These are phyloP conservation scores for Tiliqua scincoides DNA, from an alignment of 2,113 vertebrate species.

Conservation along the genomic window DNA sequence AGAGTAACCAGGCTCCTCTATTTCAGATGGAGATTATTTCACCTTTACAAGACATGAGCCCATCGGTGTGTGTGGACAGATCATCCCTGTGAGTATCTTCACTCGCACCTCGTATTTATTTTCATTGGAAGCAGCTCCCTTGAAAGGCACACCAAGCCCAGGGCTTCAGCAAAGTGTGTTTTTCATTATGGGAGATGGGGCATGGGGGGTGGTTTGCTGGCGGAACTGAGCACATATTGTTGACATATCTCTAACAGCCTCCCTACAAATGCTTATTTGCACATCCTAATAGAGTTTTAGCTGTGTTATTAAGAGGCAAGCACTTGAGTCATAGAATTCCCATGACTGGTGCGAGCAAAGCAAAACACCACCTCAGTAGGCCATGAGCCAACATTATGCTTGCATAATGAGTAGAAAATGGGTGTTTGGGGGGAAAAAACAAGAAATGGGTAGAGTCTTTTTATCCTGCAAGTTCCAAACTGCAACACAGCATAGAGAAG, in stretches of 20 bases:
- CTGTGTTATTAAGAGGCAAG: slow-evolving; percentile 75
- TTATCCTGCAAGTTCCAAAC: not conserved
- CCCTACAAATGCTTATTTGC: slow-evolving; percentile 84
- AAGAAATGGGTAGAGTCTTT: not conserved
- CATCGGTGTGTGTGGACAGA: slow-evolving; percentile 99
- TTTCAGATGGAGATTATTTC: slow-evolving; percentile 98
- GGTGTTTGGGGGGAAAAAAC: too few relatives aligned
- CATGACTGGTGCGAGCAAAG: slow-evolving; percentile 78
- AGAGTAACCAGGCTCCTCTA: slow-evolving; percentile 71
- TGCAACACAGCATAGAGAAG: not conserved
- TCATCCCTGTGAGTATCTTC: slow-evolving; percentile 94
- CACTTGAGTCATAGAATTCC: slow-evolving; percentile 77
- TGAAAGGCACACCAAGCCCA: slow-evolving; percentile 74
- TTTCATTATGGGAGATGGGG: slow-evolving; percentile 66
- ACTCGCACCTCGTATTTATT: slow-evolving; percentile 73
- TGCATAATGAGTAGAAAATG: slow-evolving; percentile 66
- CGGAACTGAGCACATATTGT: slow-evolving; percentile 74
- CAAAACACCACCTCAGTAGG: slow-evolving; percentile 74
- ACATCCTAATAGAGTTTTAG: slow-evolving; percentile 79
- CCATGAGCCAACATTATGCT: slow-evolving; percentile 70
- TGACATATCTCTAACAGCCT: slow-evolving; percentile 83
- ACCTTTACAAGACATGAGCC: slow-evolving; percentile 97
- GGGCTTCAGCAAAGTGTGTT: slow-evolving; percentile 73
- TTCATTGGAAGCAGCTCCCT: slow-evolving; percentile 75
- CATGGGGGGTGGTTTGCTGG: not conserved